These are phyloP conservation scores for Ameiurus melas DNA, from an alignment of 2,113 vertebrate species.

Conservation along the genomic window DNA sequence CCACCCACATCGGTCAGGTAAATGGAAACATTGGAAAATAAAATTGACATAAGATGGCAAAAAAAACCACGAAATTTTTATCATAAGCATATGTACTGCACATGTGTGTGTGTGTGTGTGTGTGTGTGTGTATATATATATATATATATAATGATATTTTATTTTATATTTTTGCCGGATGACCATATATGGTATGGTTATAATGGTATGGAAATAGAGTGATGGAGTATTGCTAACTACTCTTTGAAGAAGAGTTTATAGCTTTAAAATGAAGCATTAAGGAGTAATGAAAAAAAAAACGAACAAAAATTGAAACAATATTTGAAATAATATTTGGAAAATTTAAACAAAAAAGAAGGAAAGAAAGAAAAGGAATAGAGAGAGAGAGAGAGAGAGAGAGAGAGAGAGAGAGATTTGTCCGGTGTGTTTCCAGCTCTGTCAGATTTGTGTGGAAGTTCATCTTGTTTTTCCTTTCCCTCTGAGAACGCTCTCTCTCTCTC, in stretches of 20 bases:
- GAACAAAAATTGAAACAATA: not conserved
- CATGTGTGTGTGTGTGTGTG: too few relatives aligned
- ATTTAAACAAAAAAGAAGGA: not conserved
- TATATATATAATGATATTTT: too few relatives aligned
- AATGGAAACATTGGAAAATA: not conserved
- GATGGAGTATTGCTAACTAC: not conserved
- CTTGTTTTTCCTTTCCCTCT: constrained; percentile 20
- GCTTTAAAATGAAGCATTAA: not conserved
- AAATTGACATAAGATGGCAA: not conserved
- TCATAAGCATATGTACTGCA: too few relatives aligned
- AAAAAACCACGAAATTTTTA: not conserved
- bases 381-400: too few relatives aligned
- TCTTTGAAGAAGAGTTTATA: not conserved
- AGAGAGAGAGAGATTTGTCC: not conserved
- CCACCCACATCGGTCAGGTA: not conserved
- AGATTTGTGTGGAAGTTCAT: constrained; percentile 44
- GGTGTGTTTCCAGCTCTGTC: constrained; percentile 28
- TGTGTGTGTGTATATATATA: too few relatives aligned
- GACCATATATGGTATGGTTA: not conserved
- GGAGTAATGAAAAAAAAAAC: not conserved
- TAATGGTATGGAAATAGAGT: not conserved
- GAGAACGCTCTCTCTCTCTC: constrained; percentile 8
- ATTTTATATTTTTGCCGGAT: not conserved
- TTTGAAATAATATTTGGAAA: not conserved
- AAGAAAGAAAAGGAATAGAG: not conserved